phyloP scores from a whole-genome alignment of 2,888 invertebrate species.

The Phalera bucephala region DNA sequence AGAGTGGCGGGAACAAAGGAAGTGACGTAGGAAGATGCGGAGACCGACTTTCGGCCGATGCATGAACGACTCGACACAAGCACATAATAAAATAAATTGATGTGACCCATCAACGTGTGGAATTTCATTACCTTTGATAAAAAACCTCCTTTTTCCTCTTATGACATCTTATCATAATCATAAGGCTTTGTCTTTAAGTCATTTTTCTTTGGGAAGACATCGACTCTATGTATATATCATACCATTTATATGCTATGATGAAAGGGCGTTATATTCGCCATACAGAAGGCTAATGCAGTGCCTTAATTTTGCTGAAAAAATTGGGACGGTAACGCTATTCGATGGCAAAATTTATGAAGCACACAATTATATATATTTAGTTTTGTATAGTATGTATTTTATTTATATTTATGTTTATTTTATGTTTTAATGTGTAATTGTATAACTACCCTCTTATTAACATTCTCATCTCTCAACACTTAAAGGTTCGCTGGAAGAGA shows the following conservation, averaged over 20 bases:
- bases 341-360: too few species aligned
- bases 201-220: conserved; percentile 18
- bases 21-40: conserved; percentile 53
- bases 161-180: conserved; percentile 20
- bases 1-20: conserved; percentile 62
- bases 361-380: too few species aligned
- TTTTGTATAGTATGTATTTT: too few species aligned
- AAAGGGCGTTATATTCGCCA: too few species aligned
- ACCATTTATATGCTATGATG: neutral
- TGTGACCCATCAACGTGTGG: conserved; percentile 48
- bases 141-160: conserved; percentile 18
- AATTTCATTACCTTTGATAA: conserved; percentile 48
- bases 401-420: too few species aligned
- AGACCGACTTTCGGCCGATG: conserved; percentile 49
- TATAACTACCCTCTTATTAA: too few species aligned
- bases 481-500: too few species aligned
- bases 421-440: too few species aligned
- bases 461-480: too few species aligned
- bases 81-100: conserved; percentile 47
- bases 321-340: too few species aligned
- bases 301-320: too few species aligned
- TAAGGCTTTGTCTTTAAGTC: conserved; percentile 16
- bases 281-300: too few species aligned
- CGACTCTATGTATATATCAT: neutral
- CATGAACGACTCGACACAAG: conserved; percentile 26